Evolutionary conservation across 2,113 vertebrate genomes (phyloP), one percentile per base, ranked within the genome.

Genomic region (Lynx canadensis): DNA sequence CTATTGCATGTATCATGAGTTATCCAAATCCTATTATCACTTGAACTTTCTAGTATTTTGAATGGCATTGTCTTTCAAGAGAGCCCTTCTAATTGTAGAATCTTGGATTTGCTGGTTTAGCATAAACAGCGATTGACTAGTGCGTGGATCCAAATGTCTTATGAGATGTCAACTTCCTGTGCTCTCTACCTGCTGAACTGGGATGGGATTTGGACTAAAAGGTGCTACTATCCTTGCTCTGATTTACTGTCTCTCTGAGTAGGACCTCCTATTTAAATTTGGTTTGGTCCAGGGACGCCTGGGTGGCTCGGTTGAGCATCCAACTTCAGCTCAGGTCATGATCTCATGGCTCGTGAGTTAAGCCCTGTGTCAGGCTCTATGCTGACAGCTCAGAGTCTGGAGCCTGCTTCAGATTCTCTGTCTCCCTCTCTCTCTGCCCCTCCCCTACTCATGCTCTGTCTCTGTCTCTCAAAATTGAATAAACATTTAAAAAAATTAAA

Each of bases 201-300:
- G 21, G 71, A 91, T 4, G 25, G 65, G 25, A 80, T 76, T 76
- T 63, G 36, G 29, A 84, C 27, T 23, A 89, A 79, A 66, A 87
- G 57, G 66, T 69, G 52, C 48, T 85, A 36, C 18, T 38, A n/a
- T 80, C 45, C 31, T 94, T 78, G 25, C 41, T 90, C 41, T 52
- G 41, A 73, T 90, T 50, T 50, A 68, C n/a, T 38, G 4, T 71
- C 21, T 73, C 65, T 55, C 14, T 38, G 29, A 36, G 25, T 48
- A 89, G 68, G 11, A 48, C 9, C 23, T 83, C 60, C 68, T 60
- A 38, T 60, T 83, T 82, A 88, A 96, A 92, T 91, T 82, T 94
- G 33, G 15, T 78, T 88, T 94, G 93, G 73, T 69, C 21, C 45
- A 45, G 21, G 57, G 57, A 21, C 1, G 18, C 57, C 57, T 60